Percentiles rank a stretch among this genome's conserved stretches.
phyloP scores from a whole-genome alignment of 2,797 vertebrate genomes.

The Esox masquinongy region DNA sequence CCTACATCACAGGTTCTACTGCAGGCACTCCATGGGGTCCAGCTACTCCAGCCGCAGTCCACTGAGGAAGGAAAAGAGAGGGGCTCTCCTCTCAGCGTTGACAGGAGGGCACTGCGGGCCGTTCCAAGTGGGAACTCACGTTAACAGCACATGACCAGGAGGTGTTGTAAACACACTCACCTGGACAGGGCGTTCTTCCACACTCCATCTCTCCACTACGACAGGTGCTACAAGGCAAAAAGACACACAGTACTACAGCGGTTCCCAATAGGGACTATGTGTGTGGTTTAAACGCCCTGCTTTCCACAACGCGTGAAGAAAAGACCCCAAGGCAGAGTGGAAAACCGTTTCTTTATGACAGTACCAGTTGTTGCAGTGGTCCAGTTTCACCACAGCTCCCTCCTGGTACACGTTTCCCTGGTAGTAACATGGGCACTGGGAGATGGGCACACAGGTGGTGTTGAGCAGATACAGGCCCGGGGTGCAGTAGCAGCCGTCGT shows the following conservation, averaged over 20 bases:
- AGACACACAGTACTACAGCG: conserved; percentile 1
- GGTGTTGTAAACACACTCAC: conserved; percentile 56
- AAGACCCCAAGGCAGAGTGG: neutral
- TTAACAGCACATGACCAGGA: too few species aligned
- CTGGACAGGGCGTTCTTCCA: conserved; percentile 75
- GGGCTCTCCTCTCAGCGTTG: too few species aligned
- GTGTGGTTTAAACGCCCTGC: too few species aligned
- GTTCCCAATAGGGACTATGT: too few species aligned
- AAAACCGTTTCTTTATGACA: neutral
- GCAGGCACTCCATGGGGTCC: conserved; percentile 85
- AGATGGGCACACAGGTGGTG: conserved; percentile 73
- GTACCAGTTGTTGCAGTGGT: conserved; percentile 89
- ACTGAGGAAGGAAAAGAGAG: conserved; percentile 59
- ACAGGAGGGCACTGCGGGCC: too few species aligned
- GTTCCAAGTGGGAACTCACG: too few species aligned
- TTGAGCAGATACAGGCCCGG: conserved; percentile 80
- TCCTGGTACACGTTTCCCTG: conserved; percentile 67
- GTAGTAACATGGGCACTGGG: conserved; percentile 81
- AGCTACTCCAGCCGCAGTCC: conserved; percentile 87
- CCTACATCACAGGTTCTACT: conserved; percentile 86
- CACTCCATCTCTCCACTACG: conserved; percentile 81
- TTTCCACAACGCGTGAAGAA: neutral
- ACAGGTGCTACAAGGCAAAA: conserved; percentile 77
- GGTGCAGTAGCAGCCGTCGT: conserved; percentile 82
- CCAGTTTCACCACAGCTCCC: conserved; percentile 51